A percentile compares a stretch with the other conserved stretches of the same genome.
Evolutionary conservation across 2,113 vertebrate species (phyloP).

Genomic region (Nycticorax nycticorax): DNA sequence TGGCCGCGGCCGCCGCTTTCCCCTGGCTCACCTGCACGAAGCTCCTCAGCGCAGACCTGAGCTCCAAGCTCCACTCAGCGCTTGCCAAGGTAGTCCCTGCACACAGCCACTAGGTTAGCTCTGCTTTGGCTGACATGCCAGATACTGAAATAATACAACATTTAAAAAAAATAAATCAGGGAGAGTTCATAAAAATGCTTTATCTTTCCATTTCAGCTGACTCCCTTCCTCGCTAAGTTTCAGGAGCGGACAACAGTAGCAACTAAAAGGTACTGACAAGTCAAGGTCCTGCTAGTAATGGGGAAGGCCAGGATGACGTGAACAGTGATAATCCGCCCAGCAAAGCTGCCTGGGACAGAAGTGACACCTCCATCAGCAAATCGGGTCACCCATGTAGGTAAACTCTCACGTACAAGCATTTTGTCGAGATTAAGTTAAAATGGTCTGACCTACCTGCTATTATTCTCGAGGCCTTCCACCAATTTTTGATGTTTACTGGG

Average conservation of each 20-base stretch:
- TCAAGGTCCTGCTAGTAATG: background rate
- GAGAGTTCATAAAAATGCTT: background rate
- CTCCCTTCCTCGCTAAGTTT: background rate
- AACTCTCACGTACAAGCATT: background rate
- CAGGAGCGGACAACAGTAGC: background rate
- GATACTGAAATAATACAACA: background rate
- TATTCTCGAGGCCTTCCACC: background rate
- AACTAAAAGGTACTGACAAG: background rate
- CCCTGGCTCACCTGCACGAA: background rate
- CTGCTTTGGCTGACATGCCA: background rate
- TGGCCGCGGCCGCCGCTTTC: background rate
- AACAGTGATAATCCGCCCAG: background rate
- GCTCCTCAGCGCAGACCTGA: accelerated
- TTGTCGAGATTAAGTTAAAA: background rate
- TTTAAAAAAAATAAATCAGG: background rate
- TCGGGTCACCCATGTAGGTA: background rate
- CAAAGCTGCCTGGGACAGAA: background rate
- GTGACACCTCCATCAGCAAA: background rate
- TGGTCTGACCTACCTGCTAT: background rate
- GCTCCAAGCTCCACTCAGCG: background rate
- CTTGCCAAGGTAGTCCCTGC: background rate
- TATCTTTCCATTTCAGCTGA: background rate
- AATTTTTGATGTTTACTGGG: background rate
- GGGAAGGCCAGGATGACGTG: background rate
- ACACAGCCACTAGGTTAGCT: background rate